A percentile compares a stretch with the other conserved stretches of the same genome.
These are phyloP conservation scores for Pelosia muscerda DNA, from an alignment of 2,888 invertebrate species.

Conservation along the genomic window DNA sequence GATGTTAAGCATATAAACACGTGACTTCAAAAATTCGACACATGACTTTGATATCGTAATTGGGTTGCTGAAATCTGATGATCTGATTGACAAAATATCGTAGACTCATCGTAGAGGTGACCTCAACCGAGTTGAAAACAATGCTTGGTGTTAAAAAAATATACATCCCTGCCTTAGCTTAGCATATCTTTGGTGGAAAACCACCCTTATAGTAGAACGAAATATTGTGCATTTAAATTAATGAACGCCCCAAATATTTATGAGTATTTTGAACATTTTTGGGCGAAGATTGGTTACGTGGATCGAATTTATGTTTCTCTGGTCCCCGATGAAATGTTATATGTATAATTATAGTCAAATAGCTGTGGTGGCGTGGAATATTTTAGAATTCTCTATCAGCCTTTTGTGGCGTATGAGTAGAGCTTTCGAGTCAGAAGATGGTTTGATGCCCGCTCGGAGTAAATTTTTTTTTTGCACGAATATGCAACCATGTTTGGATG, in stretches of 20 bases:
- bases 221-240: conserved; percentile 64
- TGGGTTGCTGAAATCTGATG: too few relatives aligned
- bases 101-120: too few relatives aligned
- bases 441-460: too few relatives aligned
- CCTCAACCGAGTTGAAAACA: neutral
- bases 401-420: too few relatives aligned
- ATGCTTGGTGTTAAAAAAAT: too few relatives aligned
- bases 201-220: conserved; percentile 41
- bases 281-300: conserved; percentile 26
- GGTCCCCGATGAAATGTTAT: neutral
- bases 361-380: neutral
- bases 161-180: neutral
- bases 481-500: too few relatives aligned
- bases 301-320: conserved; percentile 10
- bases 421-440: too few relatives aligned
- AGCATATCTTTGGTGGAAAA: neutral
- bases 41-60: too few relatives aligned
- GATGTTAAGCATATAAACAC: too few relatives aligned
- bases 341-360: neutral
- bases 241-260: conserved; percentile 64
- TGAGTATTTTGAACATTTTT: conserved; percentile 44
- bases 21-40: too few relatives aligned
- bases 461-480: too few relatives aligned
- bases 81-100: too few relatives aligned
- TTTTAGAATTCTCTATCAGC: neutral